A percentile compares a stretch with the other conserved stretches of the same genome.
Conservation (phyloP, 2,888 invertebrate genomes). For the Catocala sponsa region DNA sequence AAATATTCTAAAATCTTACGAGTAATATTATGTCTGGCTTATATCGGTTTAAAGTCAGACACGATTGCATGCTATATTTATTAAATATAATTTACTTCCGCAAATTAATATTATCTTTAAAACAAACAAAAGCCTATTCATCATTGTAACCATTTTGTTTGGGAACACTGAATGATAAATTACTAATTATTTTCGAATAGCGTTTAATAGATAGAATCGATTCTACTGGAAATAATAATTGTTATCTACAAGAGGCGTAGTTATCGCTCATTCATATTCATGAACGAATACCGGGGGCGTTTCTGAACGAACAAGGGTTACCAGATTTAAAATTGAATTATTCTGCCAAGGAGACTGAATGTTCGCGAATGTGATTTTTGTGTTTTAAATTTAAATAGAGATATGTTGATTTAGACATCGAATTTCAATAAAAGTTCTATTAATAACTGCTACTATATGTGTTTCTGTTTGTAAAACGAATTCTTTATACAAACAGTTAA, state of each 20-base stretch:
- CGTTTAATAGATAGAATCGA: conserved; percentile 22
- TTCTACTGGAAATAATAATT: conserved; percentile 68
- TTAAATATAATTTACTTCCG: background rate
- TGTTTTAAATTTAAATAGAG: conserved; percentile 8
- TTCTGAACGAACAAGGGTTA: conserved; percentile 49
- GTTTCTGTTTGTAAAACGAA: too few relatives aligned
- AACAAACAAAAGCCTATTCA: conserved; percentile 1
- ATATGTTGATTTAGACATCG: background rate
- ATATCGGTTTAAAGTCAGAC: too few relatives aligned
- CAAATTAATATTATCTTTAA: background rate
- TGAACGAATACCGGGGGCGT: conserved; percentile 59
- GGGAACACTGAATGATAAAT: conserved; percentile 12
- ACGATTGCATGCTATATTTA: too few relatives aligned
- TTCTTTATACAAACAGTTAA: too few relatives aligned
- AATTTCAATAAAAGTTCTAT: background rate
- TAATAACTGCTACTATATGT: too few relatives aligned
- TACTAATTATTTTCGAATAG: conserved; percentile 20
- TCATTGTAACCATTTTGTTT: background rate
- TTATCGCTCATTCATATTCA: conserved; percentile 81
- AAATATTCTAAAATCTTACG: too few relatives aligned
- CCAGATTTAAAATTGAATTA: conserved; percentile 38
- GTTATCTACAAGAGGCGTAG: conserved; percentile 70
- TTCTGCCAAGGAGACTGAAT: conserved; percentile 17
- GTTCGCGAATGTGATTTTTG: conserved; percentile 11
- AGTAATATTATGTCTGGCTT: too few relatives aligned